phyloP scores from a whole-genome alignment of 2,888 invertebrate species.

The Argyresthia albistria region DNA sequence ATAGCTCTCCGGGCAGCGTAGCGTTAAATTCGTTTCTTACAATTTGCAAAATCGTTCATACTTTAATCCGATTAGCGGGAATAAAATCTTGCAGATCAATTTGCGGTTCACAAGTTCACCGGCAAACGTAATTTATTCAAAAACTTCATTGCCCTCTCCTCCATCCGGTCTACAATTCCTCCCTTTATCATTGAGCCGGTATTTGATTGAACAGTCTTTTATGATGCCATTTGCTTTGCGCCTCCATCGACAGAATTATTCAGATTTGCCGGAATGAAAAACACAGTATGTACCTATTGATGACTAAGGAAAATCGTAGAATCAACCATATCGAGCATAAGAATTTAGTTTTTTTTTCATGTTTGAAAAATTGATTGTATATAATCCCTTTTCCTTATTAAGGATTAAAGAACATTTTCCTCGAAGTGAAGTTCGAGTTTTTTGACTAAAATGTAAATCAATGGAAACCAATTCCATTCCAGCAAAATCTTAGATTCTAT shows the following conservation, averaged over 20 bases:
- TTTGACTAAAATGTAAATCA: too few species aligned
- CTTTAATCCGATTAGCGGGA: conserved; percentile 39
- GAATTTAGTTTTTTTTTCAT: too few species aligned
- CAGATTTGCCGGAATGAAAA: background rate
- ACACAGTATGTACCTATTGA: too few species aligned
- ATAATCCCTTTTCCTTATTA: too few species aligned
- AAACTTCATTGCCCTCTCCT: conserved; percentile 23
- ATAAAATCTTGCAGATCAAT: conserved; percentile 36
- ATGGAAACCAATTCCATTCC: too few species aligned
- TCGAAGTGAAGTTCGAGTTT: too few species aligned
- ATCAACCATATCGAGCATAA: too few species aligned
- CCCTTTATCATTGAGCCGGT: background rate
- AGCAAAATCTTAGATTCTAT: too few species aligned
- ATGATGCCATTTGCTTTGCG: background rate
- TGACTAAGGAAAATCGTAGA: too few species aligned
- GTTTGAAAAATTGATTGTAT: too few species aligned
- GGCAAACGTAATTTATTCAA: conserved; percentile 30
- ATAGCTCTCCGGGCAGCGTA: conserved; percentile 18
- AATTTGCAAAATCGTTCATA: conserved; percentile 35
- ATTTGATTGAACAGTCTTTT: background rate
- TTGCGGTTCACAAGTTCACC: conserved; percentile 24
- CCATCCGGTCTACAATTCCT: background rate
- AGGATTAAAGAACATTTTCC: too few species aligned
- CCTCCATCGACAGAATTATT: background rate
- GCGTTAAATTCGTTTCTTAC: conserved; percentile 30